Evolutionary conservation across 92 coral and sea anemone genomes (phyloP).

Genomic region (Epizoanthus ramosus): DNA sequence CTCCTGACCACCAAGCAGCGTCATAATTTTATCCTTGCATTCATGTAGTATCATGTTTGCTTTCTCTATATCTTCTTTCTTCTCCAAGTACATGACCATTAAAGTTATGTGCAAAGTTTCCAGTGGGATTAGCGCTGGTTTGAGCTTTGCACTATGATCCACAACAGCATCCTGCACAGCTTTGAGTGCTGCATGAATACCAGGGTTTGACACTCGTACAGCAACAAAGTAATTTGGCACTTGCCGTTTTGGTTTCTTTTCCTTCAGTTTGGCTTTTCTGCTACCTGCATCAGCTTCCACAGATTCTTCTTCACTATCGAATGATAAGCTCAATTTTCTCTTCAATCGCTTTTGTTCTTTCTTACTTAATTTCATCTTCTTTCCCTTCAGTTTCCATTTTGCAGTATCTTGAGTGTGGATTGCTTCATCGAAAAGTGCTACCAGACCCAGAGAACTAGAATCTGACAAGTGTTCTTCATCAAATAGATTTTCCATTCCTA

Average conservation of each 20-base stretch:
- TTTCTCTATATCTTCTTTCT: conserved; percentile 56
- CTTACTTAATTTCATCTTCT: conserved; percentile 30
- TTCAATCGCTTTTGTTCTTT: conserved; percentile 19
- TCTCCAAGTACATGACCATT: conserved; percentile 84
- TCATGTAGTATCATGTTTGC: conserved; percentile 68
- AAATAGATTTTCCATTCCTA: conserved; percentile 41
- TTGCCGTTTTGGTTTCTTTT: conserved; percentile 49
- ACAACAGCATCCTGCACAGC: conserved; percentile 76
- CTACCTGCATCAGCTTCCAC: not conserved
- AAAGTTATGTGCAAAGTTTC: conserved; percentile 84
- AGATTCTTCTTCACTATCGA: conserved; percentile 41
- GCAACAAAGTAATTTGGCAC: conserved; percentile 91
- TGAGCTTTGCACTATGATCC: conserved; percentile 60
- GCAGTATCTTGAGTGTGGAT: conserved; percentile 25
- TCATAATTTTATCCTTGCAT: conserved; percentile 54
- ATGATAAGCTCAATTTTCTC: conserved; percentile 23
- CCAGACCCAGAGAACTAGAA: conserved; percentile 57
- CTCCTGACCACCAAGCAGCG: conserved; percentile 36
- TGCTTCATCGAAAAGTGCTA: conserved; percentile 54
- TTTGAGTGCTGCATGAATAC: conserved; percentile 73
- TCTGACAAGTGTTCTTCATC: conserved; percentile 32
- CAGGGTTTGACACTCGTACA: conserved; percentile 79
- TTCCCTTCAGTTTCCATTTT: conserved; percentile 29
- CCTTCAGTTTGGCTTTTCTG: not conserved
- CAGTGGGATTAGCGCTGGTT: conserved; percentile 82